These are phyloP conservation scores for Ia io DNA, from an alignment of 2,113 vertebrate genomes.

Conservation along the genomic window DNA sequence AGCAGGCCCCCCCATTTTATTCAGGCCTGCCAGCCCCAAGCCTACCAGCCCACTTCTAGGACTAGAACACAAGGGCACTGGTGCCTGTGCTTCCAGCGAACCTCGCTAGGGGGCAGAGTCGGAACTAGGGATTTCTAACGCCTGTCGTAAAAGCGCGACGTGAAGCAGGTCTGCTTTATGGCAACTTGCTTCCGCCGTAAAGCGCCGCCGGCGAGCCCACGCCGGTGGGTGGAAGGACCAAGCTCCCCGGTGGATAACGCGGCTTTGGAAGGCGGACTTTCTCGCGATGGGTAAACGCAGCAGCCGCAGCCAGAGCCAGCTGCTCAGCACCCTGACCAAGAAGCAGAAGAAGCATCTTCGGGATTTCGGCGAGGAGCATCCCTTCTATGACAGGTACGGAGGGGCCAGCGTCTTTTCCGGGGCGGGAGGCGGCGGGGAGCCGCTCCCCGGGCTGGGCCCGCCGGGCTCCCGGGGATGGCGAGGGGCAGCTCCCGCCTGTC, in stretches of 20 bases:
- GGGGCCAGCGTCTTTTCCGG: accelerated
- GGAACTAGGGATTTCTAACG: too few relatives aligned
- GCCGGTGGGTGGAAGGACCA: accelerated
- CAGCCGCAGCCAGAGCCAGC: conserved; percentile 73
- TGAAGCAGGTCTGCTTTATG: neutral
- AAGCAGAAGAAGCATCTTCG: conserved; percentile 93
- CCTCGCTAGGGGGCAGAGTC: neutral
- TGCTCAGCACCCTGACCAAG: conserved; percentile 85
- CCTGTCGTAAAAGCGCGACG: conserved; percentile 2
- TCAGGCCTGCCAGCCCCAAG: accelerated
- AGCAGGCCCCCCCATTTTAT: accelerated
- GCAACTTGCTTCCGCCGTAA: neutral
- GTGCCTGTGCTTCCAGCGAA: neutral
- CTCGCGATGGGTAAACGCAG: conserved; percentile 85
- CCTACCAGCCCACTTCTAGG: accelerated
- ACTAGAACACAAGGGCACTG: accelerated
- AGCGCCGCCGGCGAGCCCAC: neutral
- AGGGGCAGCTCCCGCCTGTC: neutral
- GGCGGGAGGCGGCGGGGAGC: too few relatives aligned
- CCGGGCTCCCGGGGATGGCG: neutral
- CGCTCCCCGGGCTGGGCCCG: neutral
- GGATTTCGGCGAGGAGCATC: conserved; percentile 96
- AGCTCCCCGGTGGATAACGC: accelerated
- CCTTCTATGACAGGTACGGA: conserved; percentile 89
- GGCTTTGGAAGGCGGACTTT: accelerated